Evolutionary conservation across 2,113 vertebrate species (phyloP).

Genomic region (Aphyosemion australe): DNA sequence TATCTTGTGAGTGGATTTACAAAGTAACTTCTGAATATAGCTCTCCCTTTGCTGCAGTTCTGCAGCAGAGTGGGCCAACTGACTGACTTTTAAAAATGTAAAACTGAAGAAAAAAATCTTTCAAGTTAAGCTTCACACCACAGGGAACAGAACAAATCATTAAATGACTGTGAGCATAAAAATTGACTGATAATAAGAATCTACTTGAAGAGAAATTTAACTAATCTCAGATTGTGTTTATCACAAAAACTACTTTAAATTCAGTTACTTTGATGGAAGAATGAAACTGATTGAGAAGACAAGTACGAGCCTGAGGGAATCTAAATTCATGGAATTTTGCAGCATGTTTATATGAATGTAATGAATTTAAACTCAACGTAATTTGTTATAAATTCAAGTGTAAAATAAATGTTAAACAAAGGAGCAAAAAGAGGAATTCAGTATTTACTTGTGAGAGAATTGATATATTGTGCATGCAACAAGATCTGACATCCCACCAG

Average conservation of each 20-base stretch:
- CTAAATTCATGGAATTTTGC: background rate
- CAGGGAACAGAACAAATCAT: background rate
- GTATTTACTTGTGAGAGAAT: background rate
- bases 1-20: background rate
- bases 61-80: background rate
- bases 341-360: background rate
- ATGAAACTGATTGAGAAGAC: background rate
- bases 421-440: background rate
- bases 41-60: background rate
- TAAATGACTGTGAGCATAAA: background rate
- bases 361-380: no score
- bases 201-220: background rate
- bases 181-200: background rate
- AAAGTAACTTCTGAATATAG: background rate
- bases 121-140: background rate
- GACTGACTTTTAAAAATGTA: background rate
- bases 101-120: background rate
- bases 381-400: no score
- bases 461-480: background rate
- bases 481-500: background rate
- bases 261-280: background rate
- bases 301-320: background rate
- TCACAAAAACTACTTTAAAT: background rate
- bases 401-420: background rate
- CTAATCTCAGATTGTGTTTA: background rate